A percentile compares a stretch with the other conserved stretches of the same genome.
These are phyloP conservation scores for Drepanosiphum platanoidis DNA, from an alignment of 2,888 invertebrate species.

Conservation along the genomic window DNA sequence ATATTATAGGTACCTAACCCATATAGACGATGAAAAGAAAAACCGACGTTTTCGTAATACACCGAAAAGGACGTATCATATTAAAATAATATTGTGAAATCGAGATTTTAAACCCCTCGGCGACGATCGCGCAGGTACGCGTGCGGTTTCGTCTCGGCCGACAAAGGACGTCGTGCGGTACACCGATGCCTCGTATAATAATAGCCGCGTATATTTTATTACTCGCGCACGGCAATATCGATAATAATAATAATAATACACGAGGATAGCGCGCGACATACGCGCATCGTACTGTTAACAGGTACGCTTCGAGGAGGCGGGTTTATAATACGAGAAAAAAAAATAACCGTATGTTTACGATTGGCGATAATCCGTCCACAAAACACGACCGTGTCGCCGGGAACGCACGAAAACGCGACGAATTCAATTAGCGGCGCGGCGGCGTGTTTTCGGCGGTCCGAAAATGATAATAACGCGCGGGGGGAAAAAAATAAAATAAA, in stretches of 20 bases:
- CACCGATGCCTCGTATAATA: background rate
- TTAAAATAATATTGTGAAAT: too few species aligned
- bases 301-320: slow-evolving; percentile 11
- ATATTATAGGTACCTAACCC: background rate
- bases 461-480: background rate
- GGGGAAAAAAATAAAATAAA: background rate
- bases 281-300: background rate
- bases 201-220: background rate
- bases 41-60: background rate
- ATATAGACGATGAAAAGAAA: background rate
- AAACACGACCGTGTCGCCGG: slow-evolving; percentile 43
- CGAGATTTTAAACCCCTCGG: slow-evolving; percentile 8
- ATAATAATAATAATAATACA: background rate
- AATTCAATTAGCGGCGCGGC: slow-evolving; percentile 45
- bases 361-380: slow-evolving; percentile 55
- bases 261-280: background rate
- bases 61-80: too few species aligned
- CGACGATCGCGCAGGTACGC: background rate
- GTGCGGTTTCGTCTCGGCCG: slow-evolving; percentile 39
- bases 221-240: background rate
- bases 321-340: too few species aligned
- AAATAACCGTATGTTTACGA: slow-evolving; percentile 57
- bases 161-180: slow-evolving; percentile 5
- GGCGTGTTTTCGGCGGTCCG: slow-evolving; percentile 40
- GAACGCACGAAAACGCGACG: slow-evolving; percentile 33